These are phyloP conservation scores for Eutrigla gurnardus DNA, from an alignment of 2,797 vertebrate species.

Conservation along the genomic window DNA sequence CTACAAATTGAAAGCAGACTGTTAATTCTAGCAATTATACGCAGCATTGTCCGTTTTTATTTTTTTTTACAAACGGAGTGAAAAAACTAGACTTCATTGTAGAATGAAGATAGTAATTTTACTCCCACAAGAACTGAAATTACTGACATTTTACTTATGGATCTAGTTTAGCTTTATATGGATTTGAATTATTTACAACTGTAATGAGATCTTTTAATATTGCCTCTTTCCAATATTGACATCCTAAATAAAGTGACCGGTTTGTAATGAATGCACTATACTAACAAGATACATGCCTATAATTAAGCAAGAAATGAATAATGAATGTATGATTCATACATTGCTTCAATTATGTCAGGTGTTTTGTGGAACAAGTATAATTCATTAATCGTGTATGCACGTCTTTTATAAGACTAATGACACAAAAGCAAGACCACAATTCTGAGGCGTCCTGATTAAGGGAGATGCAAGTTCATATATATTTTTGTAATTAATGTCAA, in stretches of 20 bases:
- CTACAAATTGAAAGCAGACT: neutral
- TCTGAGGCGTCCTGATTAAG: slow-evolving; percentile 15
- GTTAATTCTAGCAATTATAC: neutral
- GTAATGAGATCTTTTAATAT: neutral
- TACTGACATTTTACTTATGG: neutral
- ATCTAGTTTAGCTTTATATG: slow-evolving; percentile 7
- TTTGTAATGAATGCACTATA: slow-evolving; percentile 1
- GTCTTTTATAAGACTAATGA: slow-evolving; percentile 18
- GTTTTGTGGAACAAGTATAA: neutral
- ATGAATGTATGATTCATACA: slow-evolving; percentile 18
- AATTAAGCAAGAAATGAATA: slow-evolving; percentile 23
- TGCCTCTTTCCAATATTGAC: neutral
- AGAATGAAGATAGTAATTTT: neutral
- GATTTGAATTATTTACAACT: slow-evolving; percentile 11
- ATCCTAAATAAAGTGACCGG: neutral
- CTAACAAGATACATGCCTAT: slow-evolving; percentile 7
- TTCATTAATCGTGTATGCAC: neutral
- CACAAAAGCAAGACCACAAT: neutral
- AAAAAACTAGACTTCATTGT: slow-evolving; percentile 13
- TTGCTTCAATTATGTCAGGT: neutral
- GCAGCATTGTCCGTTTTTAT: neutral
- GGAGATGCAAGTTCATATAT: slow-evolving; percentile 12
- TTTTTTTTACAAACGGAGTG: slow-evolving; percentile 3
- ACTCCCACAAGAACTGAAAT: slow-evolving; percentile 16
- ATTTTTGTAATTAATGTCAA: slow-evolving; percentile 5